Conservation (phyloP, 2,888 invertebrate species). For the Lypha dubia region DNA sequence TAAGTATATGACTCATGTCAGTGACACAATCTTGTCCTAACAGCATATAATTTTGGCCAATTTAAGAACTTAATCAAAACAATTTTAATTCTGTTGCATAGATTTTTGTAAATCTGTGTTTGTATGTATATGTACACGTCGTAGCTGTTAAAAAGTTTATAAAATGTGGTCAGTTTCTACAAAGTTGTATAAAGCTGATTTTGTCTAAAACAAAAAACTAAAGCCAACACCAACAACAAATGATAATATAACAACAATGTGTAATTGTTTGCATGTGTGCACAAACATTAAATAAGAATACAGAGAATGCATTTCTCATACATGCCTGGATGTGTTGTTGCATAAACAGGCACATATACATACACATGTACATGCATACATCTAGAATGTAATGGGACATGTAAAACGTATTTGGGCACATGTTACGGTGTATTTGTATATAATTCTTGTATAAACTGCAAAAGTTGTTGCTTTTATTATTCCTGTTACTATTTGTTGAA, state of each 20-base stretch:
- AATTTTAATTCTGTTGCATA: slow-evolving; percentile 10
- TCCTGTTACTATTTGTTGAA: slow-evolving; percentile 17
- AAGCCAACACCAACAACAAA: too few species aligned
- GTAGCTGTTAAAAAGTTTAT: background rate
- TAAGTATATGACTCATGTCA: slow-evolving; percentile 42
- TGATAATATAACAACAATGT: background rate
- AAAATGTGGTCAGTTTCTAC: slow-evolving; percentile 32
- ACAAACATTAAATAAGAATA: background rate
- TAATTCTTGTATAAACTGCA: slow-evolving; percentile 11
- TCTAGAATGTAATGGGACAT: slow-evolving; percentile 10
- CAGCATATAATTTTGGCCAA: slow-evolving; percentile 40
- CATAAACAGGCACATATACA: background rate
- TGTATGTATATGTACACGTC: too few species aligned
- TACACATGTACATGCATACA: too few species aligned
- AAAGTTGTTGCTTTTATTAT: slow-evolving; percentile 41
- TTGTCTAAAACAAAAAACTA: slow-evolving; percentile 1
- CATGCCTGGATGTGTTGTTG: background rate
- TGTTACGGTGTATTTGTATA: background rate
- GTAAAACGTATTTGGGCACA: slow-evolving; percentile 25
- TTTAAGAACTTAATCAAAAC: slow-evolving; percentile 32
- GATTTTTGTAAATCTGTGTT: background rate
- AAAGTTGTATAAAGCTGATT: slow-evolving; percentile 7
- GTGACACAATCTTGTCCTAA: slow-evolving; percentile 33
- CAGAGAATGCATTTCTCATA: background rate
- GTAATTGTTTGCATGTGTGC: slow-evolving; percentile 6